Conservation (phyloP, 2,888 invertebrate species). For the Nephrotoma appendiculata region DNA sequence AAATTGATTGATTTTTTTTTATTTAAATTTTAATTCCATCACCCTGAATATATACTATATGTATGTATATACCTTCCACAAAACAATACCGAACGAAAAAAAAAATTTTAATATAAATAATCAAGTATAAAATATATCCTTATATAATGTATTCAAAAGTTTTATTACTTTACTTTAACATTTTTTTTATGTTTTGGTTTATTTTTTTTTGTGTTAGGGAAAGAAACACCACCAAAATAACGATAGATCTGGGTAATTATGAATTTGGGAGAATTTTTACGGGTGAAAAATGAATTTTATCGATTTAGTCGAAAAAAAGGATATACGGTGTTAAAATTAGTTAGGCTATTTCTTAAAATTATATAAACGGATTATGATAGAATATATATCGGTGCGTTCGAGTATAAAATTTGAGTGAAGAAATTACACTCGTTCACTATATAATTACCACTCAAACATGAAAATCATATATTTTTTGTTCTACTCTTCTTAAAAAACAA, state of each 20-base stretch:
- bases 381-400: not conserved
- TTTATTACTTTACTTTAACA: not conserved
- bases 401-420: not conserved
- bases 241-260: not conserved
- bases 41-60: not conserved
- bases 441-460: not conserved
- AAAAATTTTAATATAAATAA: not conserved
- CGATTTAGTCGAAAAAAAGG: not conserved
- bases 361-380: not conserved
- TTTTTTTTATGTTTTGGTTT: not conserved
- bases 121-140: not conserved
- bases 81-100: not conserved
- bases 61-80: not conserved
- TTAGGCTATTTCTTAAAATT: not conserved
- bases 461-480: not conserved
- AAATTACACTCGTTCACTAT: not conserved
- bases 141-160: not conserved
- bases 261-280: not conserved
- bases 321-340: not conserved
- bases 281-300: not conserved
- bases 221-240: not conserved
- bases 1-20: not conserved
- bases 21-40: not conserved
- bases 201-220: not conserved
- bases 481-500: not conserved